Conservation (phyloP, 23 tunicate genomes). For the Ascidia mentula region DNA sequence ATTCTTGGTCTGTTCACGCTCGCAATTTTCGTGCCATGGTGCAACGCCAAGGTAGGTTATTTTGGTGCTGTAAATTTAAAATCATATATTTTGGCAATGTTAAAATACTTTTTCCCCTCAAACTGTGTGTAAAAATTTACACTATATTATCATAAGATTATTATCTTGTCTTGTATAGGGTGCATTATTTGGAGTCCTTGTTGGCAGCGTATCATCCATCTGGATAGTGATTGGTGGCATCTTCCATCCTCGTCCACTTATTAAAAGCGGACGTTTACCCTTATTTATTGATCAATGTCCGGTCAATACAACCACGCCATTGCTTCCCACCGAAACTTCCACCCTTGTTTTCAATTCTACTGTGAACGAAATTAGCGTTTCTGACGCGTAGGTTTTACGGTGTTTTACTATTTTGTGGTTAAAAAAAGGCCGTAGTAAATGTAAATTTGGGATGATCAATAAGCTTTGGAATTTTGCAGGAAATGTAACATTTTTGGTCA, state of each 20-base stretch:
- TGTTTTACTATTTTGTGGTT: too few species aligned
- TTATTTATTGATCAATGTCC: slow-evolving; percentile 27
- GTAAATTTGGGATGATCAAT: too few species aligned
- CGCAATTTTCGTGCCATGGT: slow-evolving; percentile 59
- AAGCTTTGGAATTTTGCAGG: too few species aligned
- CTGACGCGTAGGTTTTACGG: too few species aligned
- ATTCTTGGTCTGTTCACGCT: slow-evolving; percentile 55
- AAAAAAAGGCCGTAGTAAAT: too few species aligned
- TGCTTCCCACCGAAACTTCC: not conserved
- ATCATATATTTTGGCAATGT: not conserved
- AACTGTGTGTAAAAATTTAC: not conserved
- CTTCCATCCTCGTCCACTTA: slow-evolving; percentile 14
- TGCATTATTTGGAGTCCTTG: slow-evolving; percentile 37
- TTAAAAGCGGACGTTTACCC: slow-evolving; percentile 19
- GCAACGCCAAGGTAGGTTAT: slow-evolving; percentile 30
- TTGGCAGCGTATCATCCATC: slow-evolving; percentile 17
- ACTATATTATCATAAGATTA: too few species aligned
- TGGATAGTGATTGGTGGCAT: slow-evolving; percentile 53
- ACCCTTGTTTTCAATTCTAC: not conserved
- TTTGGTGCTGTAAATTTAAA: not conserved
- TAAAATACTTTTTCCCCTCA: not conserved
- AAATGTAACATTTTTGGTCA: too few species aligned
- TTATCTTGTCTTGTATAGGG: slow-evolving; percentile 45
- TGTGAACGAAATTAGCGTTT: too few species aligned
- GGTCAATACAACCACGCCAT: not conserved